These are phyloP conservation scores for Mesochorus sp. DNA, from an alignment of 2,888 invertebrate species.

Conservation along the genomic window DNA sequence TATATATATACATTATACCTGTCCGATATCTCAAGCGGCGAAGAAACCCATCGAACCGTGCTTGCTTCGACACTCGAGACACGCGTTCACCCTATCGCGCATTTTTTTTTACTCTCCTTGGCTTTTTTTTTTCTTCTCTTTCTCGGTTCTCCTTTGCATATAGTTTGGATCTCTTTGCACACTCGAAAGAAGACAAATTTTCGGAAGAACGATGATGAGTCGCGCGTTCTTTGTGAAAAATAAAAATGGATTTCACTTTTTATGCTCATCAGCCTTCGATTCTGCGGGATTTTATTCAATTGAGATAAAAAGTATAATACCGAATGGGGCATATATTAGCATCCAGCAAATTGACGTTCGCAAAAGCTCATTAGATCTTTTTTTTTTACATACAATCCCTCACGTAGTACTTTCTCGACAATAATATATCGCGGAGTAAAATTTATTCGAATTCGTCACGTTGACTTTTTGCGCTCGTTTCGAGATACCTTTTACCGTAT, in stretches of 20 bases:
- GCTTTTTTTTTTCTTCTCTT: neutral
- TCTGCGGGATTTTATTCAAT: too few relatives aligned
- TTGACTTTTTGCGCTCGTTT: slow-evolving; percentile 67
- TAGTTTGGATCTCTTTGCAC: slow-evolving; percentile 31
- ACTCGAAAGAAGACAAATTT: slow-evolving; percentile 8
- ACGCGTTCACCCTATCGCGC: slow-evolving; percentile 40
- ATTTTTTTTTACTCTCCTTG: neutral
- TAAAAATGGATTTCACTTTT: too few relatives aligned
- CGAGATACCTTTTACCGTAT: slow-evolving; percentile 6
- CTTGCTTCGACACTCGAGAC: slow-evolving; percentile 59
- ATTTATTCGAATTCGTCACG: slow-evolving; percentile 75
- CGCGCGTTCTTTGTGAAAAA: too few relatives aligned
- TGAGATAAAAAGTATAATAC: too few relatives aligned
- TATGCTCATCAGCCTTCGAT: too few relatives aligned
- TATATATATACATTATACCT: too few relatives aligned
- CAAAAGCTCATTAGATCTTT: slow-evolving; percentile 63
- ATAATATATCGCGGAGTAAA: slow-evolving; percentile 47
- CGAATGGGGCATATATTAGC: too few relatives aligned
- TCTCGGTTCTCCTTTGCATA: neutral
- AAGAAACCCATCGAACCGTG: slow-evolving; percentile 51
- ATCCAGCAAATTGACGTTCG: neutral
- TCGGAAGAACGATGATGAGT: neutral
- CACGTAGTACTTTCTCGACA: neutral
- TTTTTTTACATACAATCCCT: too few relatives aligned
- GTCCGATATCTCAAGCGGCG: slow-evolving; percentile 41